Evolutionary conservation across 2,888 invertebrate species (phyloP).

Genomic region (Thalpophila matura): DNA sequence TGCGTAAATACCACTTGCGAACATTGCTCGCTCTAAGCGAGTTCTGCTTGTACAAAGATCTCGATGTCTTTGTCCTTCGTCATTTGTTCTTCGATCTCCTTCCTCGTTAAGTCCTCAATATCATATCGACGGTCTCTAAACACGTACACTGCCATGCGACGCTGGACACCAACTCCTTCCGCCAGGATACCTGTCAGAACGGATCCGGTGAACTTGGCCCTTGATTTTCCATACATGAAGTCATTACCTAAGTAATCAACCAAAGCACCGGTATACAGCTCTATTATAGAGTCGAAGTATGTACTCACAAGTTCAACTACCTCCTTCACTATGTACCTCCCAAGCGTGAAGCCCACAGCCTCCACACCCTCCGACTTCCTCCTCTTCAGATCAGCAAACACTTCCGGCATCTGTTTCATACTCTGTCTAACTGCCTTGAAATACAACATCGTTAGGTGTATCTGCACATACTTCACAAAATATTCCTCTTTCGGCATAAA

Average conservation of each 20-base stretch:
- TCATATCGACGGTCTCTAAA: neutral
- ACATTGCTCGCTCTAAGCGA: neutral
- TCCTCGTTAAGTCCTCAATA: slow-evolving; percentile 4
- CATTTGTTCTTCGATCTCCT: slow-evolving; percentile 33
- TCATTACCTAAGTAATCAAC: slow-evolving; percentile 55
- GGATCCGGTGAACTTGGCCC: slow-evolving; percentile 15
- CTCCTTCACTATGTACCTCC: slow-evolving; percentile 71
- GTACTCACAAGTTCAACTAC: slow-evolving; percentile 62
- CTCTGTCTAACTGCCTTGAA: slow-evolving; percentile 71
- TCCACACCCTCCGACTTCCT: slow-evolving; percentile 65
- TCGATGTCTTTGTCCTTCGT: slow-evolving; percentile 3
- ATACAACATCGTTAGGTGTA: slow-evolving; percentile 76
- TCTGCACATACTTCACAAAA: slow-evolving; percentile 66
- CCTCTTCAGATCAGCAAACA: slow-evolving; percentile 64
- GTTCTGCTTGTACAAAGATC: slow-evolving; percentile 27
- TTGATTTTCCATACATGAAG: slow-evolving; percentile 18
- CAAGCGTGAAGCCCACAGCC: slow-evolving; percentile 72
- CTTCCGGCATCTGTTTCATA: slow-evolving; percentile 63
- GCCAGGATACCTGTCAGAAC: slow-evolving; percentile 46
- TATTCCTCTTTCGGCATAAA: slow-evolving; percentile 70
- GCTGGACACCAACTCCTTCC: slow-evolving; percentile 38
- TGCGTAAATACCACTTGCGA: no score
- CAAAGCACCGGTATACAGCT: slow-evolving; percentile 68
- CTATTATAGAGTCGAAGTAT: slow-evolving; percentile 73
- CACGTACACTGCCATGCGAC: slow-evolving; percentile 49